Evolutionary conservation across 2,113 vertebrate genomes (phyloP).

Genomic region (Leptobrachium leishanense): DNA sequence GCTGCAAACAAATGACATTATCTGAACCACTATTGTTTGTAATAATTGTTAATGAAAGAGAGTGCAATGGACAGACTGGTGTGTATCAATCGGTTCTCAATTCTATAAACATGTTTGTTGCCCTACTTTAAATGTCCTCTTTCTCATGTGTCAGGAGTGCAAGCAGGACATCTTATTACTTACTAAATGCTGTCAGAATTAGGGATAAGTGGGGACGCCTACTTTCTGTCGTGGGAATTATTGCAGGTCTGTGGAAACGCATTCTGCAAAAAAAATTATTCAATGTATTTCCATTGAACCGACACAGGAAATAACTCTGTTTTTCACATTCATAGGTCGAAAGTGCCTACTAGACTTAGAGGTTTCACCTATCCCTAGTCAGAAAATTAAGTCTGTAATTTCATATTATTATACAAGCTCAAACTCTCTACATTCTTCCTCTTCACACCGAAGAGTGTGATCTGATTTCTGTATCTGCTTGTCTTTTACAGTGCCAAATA

Average conservation of each 20-base stretch:
- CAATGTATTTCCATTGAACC: too few species aligned
- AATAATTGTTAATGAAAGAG: constrained; percentile 49
- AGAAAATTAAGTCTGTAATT: too few species aligned
- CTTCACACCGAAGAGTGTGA: neutral
- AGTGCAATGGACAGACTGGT: constrained; percentile 50
- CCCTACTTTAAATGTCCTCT: neutral
- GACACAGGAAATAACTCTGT: too few species aligned
- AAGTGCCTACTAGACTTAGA: too few species aligned
- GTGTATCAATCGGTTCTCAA: neutral
- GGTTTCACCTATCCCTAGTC: too few species aligned
- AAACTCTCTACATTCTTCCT: neutral
- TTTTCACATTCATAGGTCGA: too few species aligned
- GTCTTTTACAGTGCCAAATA: neutral
- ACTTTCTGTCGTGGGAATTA: too few species aligned
- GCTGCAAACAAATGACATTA: constrained; percentile 53
- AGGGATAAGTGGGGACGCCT: too few species aligned
- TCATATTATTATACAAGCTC: neutral
- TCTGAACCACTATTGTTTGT: constrained; percentile 60
- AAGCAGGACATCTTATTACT: neutral
- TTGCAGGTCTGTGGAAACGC: too few species aligned
- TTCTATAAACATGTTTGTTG: neutral
- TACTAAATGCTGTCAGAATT: neutral
- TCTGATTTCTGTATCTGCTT: neutral
- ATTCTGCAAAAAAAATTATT: neutral
- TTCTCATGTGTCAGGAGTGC: neutral